phyloP scores from a whole-genome alignment of 2,113 vertebrate species.

The Cyanistes caeruleus region DNA sequence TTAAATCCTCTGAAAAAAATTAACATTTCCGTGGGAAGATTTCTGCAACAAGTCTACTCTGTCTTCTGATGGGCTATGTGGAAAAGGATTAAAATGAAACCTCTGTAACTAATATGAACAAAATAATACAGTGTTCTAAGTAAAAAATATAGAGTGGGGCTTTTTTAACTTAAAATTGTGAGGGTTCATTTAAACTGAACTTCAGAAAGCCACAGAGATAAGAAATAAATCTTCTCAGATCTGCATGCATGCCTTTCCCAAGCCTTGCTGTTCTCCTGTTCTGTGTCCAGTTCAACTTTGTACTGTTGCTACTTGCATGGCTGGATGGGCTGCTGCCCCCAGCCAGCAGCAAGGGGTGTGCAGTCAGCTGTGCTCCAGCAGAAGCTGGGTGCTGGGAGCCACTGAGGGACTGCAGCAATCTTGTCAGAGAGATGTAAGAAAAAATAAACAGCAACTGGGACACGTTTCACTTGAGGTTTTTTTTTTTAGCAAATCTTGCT shows the following conservation, averaged over 20 bases:
- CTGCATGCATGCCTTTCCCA: not conserved
- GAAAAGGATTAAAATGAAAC: not conserved
- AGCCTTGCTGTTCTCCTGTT: not conserved
- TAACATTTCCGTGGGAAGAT: not conserved
- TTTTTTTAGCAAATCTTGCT: not conserved
- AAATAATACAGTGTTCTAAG: not conserved
- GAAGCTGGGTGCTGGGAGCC: not conserved
- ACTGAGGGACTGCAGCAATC: not conserved
- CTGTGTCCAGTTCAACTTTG: not conserved
- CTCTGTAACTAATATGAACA: not conserved
- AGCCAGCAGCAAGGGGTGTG: not conserved
- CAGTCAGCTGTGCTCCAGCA: not conserved
- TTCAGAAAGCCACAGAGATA: not conserved
- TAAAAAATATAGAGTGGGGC: not conserved
- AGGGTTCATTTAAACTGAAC: not conserved
- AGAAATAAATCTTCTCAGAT: not conserved
- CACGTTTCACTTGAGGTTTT: not conserved
- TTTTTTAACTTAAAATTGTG: not conserved
- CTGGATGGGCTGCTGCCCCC: not conserved
- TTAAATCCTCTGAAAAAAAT: not conserved
- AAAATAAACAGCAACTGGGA: not conserved
- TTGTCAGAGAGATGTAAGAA: not conserved
- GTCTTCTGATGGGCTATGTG: not conserved
- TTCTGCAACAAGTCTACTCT: not conserved
- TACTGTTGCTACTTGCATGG: not conserved